These are phyloP conservation scores for Phengaris alcon DNA, from an alignment of 2,888 invertebrate genomes.

Conservation along the genomic window DNA sequence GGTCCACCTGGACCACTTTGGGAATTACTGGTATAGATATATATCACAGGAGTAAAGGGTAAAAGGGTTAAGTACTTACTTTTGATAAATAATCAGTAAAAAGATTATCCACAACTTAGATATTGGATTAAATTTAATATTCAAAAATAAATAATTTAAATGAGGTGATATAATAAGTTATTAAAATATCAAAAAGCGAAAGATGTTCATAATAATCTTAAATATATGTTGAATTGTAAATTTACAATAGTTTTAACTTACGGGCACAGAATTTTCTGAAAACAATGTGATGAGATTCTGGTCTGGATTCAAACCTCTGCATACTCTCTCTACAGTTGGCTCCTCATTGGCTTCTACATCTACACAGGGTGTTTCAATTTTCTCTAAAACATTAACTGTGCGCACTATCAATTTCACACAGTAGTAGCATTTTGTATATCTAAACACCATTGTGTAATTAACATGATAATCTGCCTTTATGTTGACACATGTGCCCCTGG, in stretches of 20 bases:
- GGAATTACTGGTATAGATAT: too few species aligned
- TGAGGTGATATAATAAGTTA: too few species aligned
- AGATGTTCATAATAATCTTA: not conserved
- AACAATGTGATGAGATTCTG: slow-evolving; percentile 92
- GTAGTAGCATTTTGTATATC: slow-evolving; percentile 85
- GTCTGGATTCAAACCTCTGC: slow-evolving; percentile 85
- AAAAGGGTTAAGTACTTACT: too few species aligned
- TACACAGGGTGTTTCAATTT: slow-evolving; percentile 91
- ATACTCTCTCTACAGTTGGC: slow-evolving; percentile 88
- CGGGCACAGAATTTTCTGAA: slow-evolving; percentile 92
- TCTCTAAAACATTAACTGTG: slow-evolving; percentile 93
- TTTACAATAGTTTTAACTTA: slow-evolving; percentile 48
- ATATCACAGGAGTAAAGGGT: too few species aligned
- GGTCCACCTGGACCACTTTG: too few species aligned
- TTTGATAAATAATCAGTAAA: too few species aligned
- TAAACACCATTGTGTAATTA: slow-evolving; percentile 92
- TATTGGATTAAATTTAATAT: too few species aligned
- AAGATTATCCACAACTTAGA: too few species aligned
- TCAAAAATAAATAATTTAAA: too few species aligned
- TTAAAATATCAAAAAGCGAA: not conserved
- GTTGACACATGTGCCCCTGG: slow-evolving; percentile 84
- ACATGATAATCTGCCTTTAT: slow-evolving; percentile 86
- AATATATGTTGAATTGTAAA: too few species aligned
- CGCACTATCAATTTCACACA: slow-evolving; percentile 91
- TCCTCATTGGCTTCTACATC: slow-evolving; percentile 81